Evolutionary conservation across 2,797 vertebrate genomes (phyloP), one percentile per base, ranked within the genome.

Genomic region (Zenarchopterus dispar): DNA sequence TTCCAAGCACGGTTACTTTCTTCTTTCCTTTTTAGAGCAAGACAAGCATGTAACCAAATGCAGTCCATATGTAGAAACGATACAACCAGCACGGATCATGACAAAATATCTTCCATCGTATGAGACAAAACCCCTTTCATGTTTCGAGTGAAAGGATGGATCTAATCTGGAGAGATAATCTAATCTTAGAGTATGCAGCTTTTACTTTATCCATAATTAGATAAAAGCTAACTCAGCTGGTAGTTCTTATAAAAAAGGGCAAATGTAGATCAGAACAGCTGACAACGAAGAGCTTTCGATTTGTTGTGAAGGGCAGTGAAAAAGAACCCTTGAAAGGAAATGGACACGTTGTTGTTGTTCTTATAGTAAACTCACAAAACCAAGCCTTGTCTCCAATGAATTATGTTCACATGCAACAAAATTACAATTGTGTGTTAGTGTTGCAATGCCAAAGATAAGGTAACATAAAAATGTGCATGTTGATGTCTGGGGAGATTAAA

Each of bases 51-150:
- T 91, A 88, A 91, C 88, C 90, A 93, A 91, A 93, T 91, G 93
- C 93, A 94, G 84, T 93, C 92, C 87, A 93, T 81, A 90, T 83
- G 88, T 86, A 88, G 78, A 89, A 89, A 93, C 86, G 91, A 91
- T 91, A 94, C 92, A 94, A 91, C 90, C 91, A 93, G 92, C 92
- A 93, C 89, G 84, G 88, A 91, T 91, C 93, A 94, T 93, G 93
- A 93, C 91, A 93, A 90, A 85, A 88, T 92, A 84, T 91, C 89
- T 90, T 92, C 89, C 92, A 91, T 93, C 78, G 92, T 93, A 94
- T 94, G 92, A 94, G 92, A 93, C 92, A 93, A 93, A 92, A 90
- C 90, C 92, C 92, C 93, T 84, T 81, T 89, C 84, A 86, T 88
- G 82, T 69, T 81, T 81, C 67, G 71, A 84, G 84, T 83, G 85